Percentiles rank a stretch among this genome's conserved stretches.
Evolutionary conservation across 2,888 invertebrate species (phyloP).

Genomic region (Torymus tubicola): DNA sequence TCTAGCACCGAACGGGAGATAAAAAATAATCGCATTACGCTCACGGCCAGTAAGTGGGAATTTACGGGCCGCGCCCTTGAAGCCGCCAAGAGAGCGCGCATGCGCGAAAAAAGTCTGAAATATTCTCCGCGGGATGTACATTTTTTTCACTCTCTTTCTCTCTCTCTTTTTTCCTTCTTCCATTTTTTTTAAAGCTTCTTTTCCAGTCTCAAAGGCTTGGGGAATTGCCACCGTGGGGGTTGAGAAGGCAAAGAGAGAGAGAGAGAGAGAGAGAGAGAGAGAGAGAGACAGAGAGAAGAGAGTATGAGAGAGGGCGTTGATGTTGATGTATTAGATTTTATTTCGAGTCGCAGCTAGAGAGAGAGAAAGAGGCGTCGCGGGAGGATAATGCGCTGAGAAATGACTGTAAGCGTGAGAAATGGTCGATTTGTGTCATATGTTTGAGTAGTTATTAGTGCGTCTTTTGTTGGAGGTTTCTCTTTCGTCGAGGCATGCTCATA

Average conservation of each 20-base stretch:
- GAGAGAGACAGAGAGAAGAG: not conserved
- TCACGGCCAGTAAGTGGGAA: conserved; percentile 56
- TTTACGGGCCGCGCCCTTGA: conserved; percentile 55
- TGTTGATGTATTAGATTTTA: conserved; percentile 49
- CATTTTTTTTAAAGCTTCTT: not conserved
- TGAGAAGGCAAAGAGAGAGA: not conserved
- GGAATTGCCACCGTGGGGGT: not conserved
- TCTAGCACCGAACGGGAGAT: conserved; percentile 40
- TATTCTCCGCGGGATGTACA: conserved; percentile 34
- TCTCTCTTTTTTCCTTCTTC: conserved; percentile 2
- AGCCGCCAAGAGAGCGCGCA: not conserved
- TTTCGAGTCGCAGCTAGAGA: conserved; percentile 3
- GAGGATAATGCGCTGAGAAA: conserved; percentile 43
- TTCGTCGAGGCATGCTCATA: not conserved
- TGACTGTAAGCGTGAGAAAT: conserved; percentile 44
- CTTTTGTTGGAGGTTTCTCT: not conserved
- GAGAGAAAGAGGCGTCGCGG: not conserved
- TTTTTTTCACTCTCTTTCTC: not conserved
- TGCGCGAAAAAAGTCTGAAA: conserved; percentile 42
- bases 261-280: not conserved
- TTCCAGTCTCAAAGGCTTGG: not conserved
- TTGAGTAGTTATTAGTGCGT: conserved; percentile 21
- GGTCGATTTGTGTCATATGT: conserved; percentile 39
- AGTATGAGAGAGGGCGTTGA: not conserved
- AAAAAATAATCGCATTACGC: conserved; percentile 59